phyloP scores from a whole-genome alignment of 30 jellyfish, hydroid and myxozoan species.

The Turritopsis dohrnii region DNA sequence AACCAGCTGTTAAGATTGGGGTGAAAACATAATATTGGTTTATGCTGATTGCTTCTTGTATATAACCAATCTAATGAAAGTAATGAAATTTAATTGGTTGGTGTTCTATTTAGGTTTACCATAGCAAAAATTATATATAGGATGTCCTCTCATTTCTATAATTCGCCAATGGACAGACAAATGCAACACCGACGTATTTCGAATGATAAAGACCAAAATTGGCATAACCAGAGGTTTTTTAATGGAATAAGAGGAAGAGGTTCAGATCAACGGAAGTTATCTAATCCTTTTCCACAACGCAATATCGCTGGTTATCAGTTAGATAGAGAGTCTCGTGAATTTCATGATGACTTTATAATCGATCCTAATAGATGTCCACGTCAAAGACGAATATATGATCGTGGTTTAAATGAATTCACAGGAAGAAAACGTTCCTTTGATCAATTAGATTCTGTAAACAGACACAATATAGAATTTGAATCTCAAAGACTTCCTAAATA shows the following conservation, averaged over 20 bases:
- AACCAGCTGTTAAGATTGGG: no score
- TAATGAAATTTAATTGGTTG: neutral
- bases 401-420: neutral
- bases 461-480: neutral
- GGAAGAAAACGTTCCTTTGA: neutral
- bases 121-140: neutral
- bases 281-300: neutral
- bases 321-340: neutral
- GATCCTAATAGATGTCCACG: neutral
- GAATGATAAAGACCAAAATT: neutral
- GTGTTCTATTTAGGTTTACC: neutral
- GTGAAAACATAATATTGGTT: no score
- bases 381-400: neutral
- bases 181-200: neutral
- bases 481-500: neutral
- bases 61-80: no score
- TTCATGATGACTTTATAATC: neutral
- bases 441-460: neutral
- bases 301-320: neutral
- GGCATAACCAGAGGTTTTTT: neutral
- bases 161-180: neutral
- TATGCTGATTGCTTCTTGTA: no score
- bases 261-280: neutral
- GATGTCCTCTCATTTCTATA: neutral
- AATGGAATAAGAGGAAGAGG: neutral